Conservation (phyloP, 2,113 vertebrate genomes). For the Bufo gargarizans region DNA sequence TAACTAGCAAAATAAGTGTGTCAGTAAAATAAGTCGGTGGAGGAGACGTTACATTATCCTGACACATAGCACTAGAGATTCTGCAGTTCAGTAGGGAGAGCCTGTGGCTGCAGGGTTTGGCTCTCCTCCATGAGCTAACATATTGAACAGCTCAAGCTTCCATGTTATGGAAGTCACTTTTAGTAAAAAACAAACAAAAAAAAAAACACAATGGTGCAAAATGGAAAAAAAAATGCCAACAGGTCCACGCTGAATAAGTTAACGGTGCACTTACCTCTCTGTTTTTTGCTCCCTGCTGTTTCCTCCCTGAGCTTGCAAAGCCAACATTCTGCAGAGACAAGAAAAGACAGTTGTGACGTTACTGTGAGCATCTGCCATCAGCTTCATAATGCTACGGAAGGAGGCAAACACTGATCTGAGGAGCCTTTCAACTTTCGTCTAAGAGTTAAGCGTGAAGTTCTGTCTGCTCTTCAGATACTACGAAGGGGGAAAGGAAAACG, state of each 20-base stretch:
- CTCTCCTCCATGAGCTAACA: conserved; percentile 3
- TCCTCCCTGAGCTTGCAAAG: conserved; percentile 77
- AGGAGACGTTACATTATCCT: background rate
- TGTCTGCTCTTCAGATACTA: background rate
- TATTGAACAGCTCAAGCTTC: conserved; percentile 25
- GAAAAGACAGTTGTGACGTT: conserved; percentile 60
- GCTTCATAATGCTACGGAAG: background rate
- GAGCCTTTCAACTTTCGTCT: conserved; percentile 25
- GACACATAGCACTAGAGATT: background rate
- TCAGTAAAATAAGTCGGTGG: background rate
- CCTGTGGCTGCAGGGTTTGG: conserved; percentile 11
- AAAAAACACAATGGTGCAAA: background rate
- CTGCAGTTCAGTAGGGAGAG: background rate
- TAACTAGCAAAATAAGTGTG: background rate
- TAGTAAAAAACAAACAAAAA: background rate
- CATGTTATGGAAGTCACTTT: conserved; percentile 27
- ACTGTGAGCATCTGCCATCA: conserved; percentile 5
- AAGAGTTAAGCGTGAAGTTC: background rate
- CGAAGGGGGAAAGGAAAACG: background rate
- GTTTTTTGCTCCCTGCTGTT: conserved; percentile 73
- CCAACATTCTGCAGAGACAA: conserved; percentile 77
- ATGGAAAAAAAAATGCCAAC: background rate
- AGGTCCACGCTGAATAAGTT: background rate
- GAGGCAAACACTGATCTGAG: background rate
- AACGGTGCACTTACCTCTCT: conserved; percentile 71